These are phyloP conservation scores for Glandiceps talaboti DNA, from an alignment of 53 echinoderm and acorn worm genomes.

Conservation along the genomic window DNA sequence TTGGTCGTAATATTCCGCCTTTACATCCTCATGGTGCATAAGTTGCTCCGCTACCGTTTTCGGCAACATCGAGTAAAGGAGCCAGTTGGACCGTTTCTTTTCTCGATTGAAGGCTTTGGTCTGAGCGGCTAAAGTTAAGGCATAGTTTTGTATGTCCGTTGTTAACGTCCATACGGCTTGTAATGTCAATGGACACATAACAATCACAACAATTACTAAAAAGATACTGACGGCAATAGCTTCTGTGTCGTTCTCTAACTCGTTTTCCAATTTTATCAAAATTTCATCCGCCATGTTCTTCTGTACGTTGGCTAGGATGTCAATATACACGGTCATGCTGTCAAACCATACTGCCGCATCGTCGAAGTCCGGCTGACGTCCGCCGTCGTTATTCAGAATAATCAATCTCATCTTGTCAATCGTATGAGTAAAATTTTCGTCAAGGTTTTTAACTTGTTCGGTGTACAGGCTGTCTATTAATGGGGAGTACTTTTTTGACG, in stretches of 20 bases:
- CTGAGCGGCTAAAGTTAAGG: constrained; percentile 57
- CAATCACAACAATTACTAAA: constrained; percentile 59
- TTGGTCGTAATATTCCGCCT: constrained; percentile 51
- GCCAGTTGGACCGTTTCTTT: constrained; percentile 49
- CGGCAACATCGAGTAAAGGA: constrained; percentile 62
- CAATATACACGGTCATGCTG: constrained; percentile 69
- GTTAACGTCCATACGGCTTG: constrained; percentile 69
- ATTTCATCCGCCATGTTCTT: constrained; percentile 78
- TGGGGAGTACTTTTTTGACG: constrained; percentile 49
- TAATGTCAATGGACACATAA: constrained; percentile 56
- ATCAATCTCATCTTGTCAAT: constrained; percentile 40
- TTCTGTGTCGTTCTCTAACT: constrained; percentile 52
- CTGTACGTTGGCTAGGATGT: constrained; percentile 61
- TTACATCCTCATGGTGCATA: constrained; percentile 37
- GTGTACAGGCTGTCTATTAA: constrained; percentile 42
- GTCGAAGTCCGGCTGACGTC: constrained; percentile 26
- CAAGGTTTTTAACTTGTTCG: constrained; percentile 14
- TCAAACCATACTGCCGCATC: constrained; percentile 64
- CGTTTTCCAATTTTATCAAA: constrained; percentile 36
- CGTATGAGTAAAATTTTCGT: constrained; percentile 35
- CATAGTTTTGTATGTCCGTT: constrained; percentile 57
- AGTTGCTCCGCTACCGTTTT: constrained; percentile 35
- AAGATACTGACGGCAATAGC: constrained; percentile 62
- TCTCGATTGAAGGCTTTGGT: constrained; percentile 72
- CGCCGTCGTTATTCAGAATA: constrained; percentile 29